These are phyloP conservation scores for Rhinophrynus dorsalis DNA, from an alignment of 2,797 vertebrate genomes.

Conservation along the genomic window DNA sequence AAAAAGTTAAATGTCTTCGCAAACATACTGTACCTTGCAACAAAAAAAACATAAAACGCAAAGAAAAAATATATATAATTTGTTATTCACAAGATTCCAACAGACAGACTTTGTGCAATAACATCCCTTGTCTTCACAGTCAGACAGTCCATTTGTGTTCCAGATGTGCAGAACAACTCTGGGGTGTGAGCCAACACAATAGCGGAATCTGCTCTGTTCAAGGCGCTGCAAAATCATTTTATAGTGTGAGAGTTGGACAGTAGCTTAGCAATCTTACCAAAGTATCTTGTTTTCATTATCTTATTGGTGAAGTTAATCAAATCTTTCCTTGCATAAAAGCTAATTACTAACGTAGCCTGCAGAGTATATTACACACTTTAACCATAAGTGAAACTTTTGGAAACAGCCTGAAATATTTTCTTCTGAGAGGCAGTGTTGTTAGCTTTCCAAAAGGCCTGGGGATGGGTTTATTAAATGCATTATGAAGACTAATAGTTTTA, in stretches of 20 bases:
- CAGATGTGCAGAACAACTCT: conserved; percentile 1
- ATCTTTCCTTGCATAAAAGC: neutral
- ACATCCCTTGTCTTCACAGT: neutral
- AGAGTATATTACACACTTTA: neutral
- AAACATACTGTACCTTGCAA: no score
- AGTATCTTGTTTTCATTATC: conserved; percentile 21
- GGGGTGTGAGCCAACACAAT: conserved; percentile 1
- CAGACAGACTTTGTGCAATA: neutral
- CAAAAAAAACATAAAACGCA: no score
- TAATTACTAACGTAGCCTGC: neutral
- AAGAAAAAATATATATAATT: no score
- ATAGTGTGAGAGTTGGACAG: conserved; percentile 8
- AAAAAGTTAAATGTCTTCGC: no score
- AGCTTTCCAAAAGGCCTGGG: no score
- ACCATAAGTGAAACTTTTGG: neutral
- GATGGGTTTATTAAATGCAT: no score
- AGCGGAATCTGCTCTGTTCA: conserved; percentile 20
- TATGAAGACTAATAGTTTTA: no score
- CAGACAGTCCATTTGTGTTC: conserved; percentile 6
- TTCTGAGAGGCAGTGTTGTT: no score
- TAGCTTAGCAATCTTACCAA: neutral
- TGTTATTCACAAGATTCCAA: conserved; percentile 6
- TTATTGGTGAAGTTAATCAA: conserved; percentile 33
- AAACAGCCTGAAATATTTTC: neutral
- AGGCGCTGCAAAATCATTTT: neutral